These are phyloP conservation scores for Pycnonotus jocosus DNA, from an alignment of 2,113 vertebrate genomes.

Conservation along the genomic window DNA sequence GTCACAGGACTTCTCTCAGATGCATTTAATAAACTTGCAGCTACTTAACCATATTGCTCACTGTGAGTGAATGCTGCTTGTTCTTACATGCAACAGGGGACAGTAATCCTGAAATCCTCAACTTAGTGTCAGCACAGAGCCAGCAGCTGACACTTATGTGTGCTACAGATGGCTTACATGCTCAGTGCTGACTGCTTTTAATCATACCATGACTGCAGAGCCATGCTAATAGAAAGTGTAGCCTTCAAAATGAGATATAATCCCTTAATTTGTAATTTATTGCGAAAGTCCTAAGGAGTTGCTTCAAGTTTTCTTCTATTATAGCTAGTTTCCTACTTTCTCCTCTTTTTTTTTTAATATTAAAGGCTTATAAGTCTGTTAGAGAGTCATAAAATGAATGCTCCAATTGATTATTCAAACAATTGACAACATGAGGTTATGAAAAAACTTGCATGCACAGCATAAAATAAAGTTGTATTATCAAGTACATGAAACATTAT, in stretches of 20 bases:
- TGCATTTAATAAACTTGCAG: background rate
- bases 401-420: background rate
- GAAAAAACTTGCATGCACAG: background rate
- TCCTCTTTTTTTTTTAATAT: background rate
- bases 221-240: background rate
- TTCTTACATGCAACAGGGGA: background rate
- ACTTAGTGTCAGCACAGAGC: background rate
- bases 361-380: background rate
- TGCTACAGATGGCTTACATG: background rate
- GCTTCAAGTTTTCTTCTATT: background rate
- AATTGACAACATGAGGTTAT: background rate
- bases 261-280: background rate
- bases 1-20: background rate
- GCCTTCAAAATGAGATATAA: background rate
- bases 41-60: background rate
- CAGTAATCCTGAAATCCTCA: constrained; percentile 4
- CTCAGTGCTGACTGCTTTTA: background rate
- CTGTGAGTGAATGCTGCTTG: background rate
- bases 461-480: background rate
- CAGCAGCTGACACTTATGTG: background rate
- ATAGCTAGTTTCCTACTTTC: background rate
- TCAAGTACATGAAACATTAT: background rate
- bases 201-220: background rate
- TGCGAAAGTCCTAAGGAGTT: background rate
- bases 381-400: background rate